Evolutionary conservation across 2,797 vertebrate species (phyloP), one percentile per base, ranked within the genome.

Genomic region (Coreius guichenoti): DNA sequence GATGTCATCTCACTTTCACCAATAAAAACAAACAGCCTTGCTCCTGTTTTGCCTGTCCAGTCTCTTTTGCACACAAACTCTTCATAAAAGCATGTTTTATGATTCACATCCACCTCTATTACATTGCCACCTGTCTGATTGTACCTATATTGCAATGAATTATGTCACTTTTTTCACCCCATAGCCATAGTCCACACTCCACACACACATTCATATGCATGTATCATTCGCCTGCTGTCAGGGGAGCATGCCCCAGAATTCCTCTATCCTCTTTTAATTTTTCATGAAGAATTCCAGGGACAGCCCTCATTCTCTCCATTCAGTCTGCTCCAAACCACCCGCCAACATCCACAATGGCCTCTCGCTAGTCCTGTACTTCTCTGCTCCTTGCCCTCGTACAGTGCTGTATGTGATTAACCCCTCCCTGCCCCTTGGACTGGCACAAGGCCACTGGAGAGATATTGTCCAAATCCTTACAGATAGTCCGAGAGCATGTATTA

Each of bases 371-470:
- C 33, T 84, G 82, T 45, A 69, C 69, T 80, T 70, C 63, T 86
- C 80, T 84, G 51, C 78, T 61, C 31, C 49, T 73, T 78, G 26
- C 31, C 43, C 82, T 89, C 17, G 33, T 82, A 82, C 68, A 84
- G 31, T 87, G n/a, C n/a, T 81, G 85, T 74, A 83, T 77, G 82
- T 82, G 72, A 80, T 89, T 87, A 82, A 81, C 72, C 54, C 65
- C 69, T 67, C 29, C 47, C 17, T 84, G 81, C 74, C 86, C 65
- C 84, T 63, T 17, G 9, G 63, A 80, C 54, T 86, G 75, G 61
- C 74, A 56, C 45, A 78, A 39, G 67, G 43, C 83, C 82, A 78
- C 65, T 54, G 73, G 21, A 56, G 74, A 78, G 75, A 78, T 54
- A 84, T 84, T 72, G 75, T 84, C 65, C 65, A 70, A 56, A 70